Conservation (phyloP, 2,888 invertebrate species). For the Leucophenga maculata region DNA sequence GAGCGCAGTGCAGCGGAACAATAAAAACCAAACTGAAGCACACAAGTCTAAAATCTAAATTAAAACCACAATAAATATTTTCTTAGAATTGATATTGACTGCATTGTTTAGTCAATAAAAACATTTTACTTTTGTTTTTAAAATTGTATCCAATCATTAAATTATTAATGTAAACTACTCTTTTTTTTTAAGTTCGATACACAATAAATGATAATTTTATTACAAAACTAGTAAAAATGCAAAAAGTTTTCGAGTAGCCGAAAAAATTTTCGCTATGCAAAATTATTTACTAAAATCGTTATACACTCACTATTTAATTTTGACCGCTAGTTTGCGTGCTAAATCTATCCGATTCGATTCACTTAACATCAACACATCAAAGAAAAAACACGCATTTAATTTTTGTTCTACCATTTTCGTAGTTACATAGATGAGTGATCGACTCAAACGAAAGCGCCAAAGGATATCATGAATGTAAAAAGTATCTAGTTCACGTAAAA, state of each 20-base stretch:
- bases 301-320: background rate
- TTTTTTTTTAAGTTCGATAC: constrained; percentile 61
- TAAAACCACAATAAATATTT: constrained; percentile 22
- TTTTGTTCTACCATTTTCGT: too few relatives aligned
- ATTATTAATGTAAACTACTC: constrained; percentile 56
- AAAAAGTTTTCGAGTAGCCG: constrained; percentile 39
- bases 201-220: constrained; percentile 59
- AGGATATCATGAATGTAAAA: background rate
- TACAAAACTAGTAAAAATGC: constrained; percentile 68
- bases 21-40: constrained; percentile 26
- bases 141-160: constrained; percentile 36
- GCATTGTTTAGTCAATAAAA: constrained; percentile 44
- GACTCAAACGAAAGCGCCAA: too few relatives aligned
- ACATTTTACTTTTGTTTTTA: constrained; percentile 41
- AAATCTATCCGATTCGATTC: too few relatives aligned
- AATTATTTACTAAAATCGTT: constrained; percentile 57
- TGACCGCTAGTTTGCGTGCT: background rate
- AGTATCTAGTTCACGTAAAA: background rate
- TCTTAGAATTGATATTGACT: constrained; percentile 33
- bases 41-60: background rate
- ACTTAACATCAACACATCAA: too few relatives aligned
- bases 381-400: too few relatives aligned
- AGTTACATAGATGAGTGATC: too few relatives aligned
- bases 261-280: constrained; percentile 47
- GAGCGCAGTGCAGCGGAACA: constrained; percentile 52